Base-by-base conservation (phyloP, 1,140 invertebrate genomes). In the Tetramorium parvispinum region DNA sequence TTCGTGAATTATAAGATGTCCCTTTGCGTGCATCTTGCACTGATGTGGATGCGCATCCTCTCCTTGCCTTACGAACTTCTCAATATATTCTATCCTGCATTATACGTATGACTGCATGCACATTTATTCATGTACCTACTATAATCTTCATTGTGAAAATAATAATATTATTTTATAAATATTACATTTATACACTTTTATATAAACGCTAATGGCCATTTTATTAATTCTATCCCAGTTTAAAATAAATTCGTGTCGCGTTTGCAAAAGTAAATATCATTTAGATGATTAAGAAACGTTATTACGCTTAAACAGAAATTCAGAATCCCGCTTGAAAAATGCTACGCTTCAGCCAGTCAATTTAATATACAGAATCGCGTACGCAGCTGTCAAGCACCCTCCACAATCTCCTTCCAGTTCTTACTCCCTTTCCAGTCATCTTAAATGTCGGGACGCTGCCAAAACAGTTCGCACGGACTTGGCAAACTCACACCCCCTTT, bases 1-100 rank as follows among this genome's bases (percentile, higher is more conserved):
- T 81, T 55, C 43, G 59, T 90, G 77, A 92, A 92, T 92, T 91
- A 92, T 87, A 89, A 88, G 85, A 63, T 43, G 37, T 71, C 37
- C 32, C 53, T 70, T 53, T 57, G 65, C 40, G 6, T 65, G 53
- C 81, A 76, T 89, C 88, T 89, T 88, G 81, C 75, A 77, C 75
- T 55, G 57, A 76, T 73, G 68, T 79, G 59, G 70, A 49, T 66
- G 81, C 18, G 18, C 27, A 32, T 2, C 27, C 63, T 71, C 63
- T 75, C 73, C 86, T 73, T 57, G 65, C 21, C 53, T 43, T 27
- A 11, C 16, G 6, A 32, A 27, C 0, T 6, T 49, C 59, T 53
- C 37, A 61, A 63, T 18, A 57, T 7, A 24, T 57, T 46, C 46
- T 61, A 24, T 32, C 63, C 37, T 73, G 51, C 70, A 68, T 75